Conservation (phyloP, 2,113 vertebrate species). For the Ia io region DNA sequence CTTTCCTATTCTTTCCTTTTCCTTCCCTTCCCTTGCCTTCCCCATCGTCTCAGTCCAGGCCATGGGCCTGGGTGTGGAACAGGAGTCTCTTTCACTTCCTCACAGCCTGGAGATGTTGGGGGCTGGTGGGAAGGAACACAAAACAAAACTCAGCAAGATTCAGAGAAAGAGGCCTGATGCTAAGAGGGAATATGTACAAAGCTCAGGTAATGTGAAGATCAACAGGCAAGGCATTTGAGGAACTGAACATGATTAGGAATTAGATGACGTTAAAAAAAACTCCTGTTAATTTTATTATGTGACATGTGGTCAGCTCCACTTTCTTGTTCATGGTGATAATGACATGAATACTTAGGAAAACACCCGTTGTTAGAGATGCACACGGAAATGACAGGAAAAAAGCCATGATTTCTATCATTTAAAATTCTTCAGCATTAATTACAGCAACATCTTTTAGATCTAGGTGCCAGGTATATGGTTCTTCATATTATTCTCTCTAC, state of each 20-base stretch:
- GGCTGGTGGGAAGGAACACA: background rate
- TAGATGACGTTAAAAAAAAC: background rate
- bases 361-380: background rate
- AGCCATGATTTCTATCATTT: background rate
- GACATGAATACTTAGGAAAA: background rate
- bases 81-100: background rate
- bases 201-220: background rate
- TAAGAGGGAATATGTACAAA: background rate
- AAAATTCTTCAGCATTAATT: slow-evolving; percentile 19
- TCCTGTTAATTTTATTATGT: background rate
- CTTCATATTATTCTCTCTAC: background rate
- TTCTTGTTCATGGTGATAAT: background rate
- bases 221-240: background rate
- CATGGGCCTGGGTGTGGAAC: background rate
- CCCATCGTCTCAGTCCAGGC: background rate
- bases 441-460: slow-evolving; percentile 3
- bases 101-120: background rate
- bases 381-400: background rate
- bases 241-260: background rate
- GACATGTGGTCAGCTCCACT: background rate
- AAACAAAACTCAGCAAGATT: background rate
- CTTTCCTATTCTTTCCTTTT: slow-evolving; percentile 37
- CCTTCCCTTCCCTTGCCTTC: slow-evolving; percentile 44
- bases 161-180: background rate
- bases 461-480: background rate